Evolutionary conservation across 1,140 invertebrate genomes (phyloP).

Genomic region (Bombus sylvicola): DNA sequence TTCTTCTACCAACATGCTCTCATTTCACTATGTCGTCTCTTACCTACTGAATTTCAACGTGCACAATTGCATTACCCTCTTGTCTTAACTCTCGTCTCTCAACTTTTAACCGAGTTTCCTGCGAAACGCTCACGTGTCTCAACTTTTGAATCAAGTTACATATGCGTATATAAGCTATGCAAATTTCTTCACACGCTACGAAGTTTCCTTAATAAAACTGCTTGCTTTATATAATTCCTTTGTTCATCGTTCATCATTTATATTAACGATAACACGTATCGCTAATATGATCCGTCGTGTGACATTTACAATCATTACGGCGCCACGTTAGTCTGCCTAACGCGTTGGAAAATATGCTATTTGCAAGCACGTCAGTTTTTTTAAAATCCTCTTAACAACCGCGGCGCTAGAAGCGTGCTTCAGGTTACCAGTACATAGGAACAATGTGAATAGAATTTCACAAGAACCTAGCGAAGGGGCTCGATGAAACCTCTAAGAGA

Average conservation of each 20-base stretch:
- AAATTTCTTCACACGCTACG: background rate
- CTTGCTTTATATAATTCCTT: background rate
- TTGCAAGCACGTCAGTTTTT: conserved; percentile 9
- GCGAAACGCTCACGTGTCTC: background rate
- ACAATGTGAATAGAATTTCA: conserved; percentile 49
- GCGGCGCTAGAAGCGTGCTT: background rate
- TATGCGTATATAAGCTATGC: background rate
- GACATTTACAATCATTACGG: background rate
- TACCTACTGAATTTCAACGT: conserved; percentile 18
- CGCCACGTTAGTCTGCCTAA: background rate
- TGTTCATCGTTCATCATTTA: background rate
- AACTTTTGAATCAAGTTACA: conserved; percentile 13
- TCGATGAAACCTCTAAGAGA: conserved; percentile 21
- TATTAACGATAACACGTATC: background rate
- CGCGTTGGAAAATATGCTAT: background rate
- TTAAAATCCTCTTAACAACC: background rate
- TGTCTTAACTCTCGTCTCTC: background rate
- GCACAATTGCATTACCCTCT: conserved; percentile 7
- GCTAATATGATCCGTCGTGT: no score
- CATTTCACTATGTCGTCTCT: background rate
- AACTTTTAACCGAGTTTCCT: conserved; percentile 12
- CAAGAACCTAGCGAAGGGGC: background rate
- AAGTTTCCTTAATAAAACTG: background rate
- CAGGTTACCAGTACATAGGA: background rate
- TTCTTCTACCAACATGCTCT: background rate